These are phyloP conservation scores for Poecilia velifera DNA, from an alignment of 2,797 vertebrate genomes.

Conservation along the genomic window DNA sequence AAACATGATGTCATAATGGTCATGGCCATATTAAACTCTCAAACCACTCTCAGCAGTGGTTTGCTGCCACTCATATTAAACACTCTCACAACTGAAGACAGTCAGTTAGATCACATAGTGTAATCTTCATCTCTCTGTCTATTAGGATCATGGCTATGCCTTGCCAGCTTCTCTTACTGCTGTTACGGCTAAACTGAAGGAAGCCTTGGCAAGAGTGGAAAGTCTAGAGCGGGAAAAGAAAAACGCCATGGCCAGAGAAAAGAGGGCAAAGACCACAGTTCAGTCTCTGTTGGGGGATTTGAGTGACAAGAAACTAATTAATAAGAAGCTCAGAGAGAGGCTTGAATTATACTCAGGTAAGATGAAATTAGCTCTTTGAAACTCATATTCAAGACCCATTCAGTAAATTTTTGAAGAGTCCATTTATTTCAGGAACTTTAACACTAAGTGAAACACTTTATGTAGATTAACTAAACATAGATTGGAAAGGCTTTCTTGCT, in stretches of 20 bases:
- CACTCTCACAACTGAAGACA: conserved; percentile 1
- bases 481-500: background rate
- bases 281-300: conserved; percentile 2
- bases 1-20: background rate
- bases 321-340: conserved; percentile 1
- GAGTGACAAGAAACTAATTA: conserved; percentile 4
- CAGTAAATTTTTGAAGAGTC: background rate
- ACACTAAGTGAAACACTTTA: background rate
- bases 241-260: conserved; percentile 1
- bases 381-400: background rate
- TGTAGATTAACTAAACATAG: background rate
- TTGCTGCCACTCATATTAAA: background rate
- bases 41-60: background rate
- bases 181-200: background rate
- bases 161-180: background rate
- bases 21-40: background rate
- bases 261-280: conserved; percentile 5
- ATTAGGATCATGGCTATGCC: background rate
- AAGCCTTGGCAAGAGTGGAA: conserved; percentile 5
- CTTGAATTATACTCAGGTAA: conserved; percentile 2
- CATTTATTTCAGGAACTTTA: background rate
- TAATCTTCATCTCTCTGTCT: background rate
- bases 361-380: background rate
- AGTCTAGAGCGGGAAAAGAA: background rate
- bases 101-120: background rate